Evolutionary conservation across 2,888 invertebrate genomes (phyloP).

Genomic region (Agrochola circellaris): DNA sequence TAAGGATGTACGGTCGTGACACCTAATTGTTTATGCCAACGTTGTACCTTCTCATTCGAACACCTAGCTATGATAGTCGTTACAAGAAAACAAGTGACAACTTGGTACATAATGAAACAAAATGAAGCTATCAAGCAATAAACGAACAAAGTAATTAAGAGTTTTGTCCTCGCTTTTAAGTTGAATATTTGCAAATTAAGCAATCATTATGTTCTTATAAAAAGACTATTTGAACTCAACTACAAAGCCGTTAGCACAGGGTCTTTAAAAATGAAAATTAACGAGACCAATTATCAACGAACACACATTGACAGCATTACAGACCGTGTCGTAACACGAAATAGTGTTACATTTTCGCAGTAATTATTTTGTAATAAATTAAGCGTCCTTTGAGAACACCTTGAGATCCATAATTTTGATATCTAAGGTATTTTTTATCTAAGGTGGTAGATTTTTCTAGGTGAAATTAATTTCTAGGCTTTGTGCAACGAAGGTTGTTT

Average conservation of each 20-base stretch:
- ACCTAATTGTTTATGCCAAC: neutral
- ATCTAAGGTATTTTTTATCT: too few relatives aligned
- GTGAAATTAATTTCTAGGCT: neutral
- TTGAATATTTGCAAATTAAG: constrained; percentile 46
- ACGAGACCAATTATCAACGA: constrained; percentile 55
- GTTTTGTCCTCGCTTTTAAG: constrained; percentile 19
- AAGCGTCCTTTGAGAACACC: neutral
- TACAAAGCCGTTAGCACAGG: constrained; percentile 40
- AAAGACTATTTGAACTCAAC: constrained; percentile 33
- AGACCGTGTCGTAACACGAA: constrained; percentile 31
- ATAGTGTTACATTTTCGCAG: neutral
- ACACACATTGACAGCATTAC: constrained; percentile 25
- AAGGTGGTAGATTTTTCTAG: neutral
- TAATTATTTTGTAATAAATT: neutral
- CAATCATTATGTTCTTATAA: constrained; percentile 37
- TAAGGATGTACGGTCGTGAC: too few relatives aligned
- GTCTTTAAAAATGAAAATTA: constrained; percentile 60
- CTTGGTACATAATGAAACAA: constrained; percentile 6
- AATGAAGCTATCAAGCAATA: constrained; percentile 8
- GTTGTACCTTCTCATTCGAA: neutral
- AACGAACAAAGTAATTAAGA: constrained; percentile 35
- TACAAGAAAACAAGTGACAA: neutral
- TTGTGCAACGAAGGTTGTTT: neutral
- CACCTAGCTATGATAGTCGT: neutral
- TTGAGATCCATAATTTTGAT: too few relatives aligned